These are phyloP conservation scores for Vanessa cardui DNA, from an alignment of 2,888 invertebrate species.

Conservation along the genomic window DNA sequence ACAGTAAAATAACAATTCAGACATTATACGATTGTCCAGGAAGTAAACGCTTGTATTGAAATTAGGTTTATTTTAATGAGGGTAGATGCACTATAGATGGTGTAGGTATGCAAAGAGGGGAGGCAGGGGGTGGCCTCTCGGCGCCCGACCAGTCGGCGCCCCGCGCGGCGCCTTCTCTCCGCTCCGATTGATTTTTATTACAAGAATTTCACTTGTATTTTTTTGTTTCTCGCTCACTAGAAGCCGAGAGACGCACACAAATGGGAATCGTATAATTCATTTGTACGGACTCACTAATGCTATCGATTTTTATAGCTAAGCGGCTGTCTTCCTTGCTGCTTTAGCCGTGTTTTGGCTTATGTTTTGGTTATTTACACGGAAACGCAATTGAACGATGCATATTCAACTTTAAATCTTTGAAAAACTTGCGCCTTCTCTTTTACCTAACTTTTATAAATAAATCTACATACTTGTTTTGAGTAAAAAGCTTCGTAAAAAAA, in stretches of 20 bases:
- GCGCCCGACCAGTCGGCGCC: slow-evolving; percentile 76
- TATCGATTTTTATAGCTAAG: slow-evolving; percentile 81
- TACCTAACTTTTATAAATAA: neutral
- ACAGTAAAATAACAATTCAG: neutral
- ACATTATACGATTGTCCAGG: slow-evolving; percentile 14
- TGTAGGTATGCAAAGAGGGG: slow-evolving; percentile 62
- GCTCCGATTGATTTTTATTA: slow-evolving; percentile 84
- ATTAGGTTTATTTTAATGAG: slow-evolving; percentile 44
- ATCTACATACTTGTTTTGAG: neutral
- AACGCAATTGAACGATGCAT: neutral
- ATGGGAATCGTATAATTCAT: slow-evolving; percentile 79
- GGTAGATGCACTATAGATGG: slow-evolving; percentile 67
- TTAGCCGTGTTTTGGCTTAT: slow-evolving; percentile 1
- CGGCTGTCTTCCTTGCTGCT: slow-evolving; percentile 28
- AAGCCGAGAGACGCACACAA: slow-evolving; percentile 71
- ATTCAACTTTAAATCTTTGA: slow-evolving; percentile 4
- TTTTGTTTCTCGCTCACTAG: slow-evolving; percentile 77
- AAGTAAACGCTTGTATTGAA: neutral
- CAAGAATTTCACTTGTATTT: slow-evolving; percentile 81
- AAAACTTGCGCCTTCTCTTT: neutral
- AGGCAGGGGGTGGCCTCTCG: slow-evolving; percentile 49
- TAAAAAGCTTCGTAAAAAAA: neutral
- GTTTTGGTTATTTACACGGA: neutral
- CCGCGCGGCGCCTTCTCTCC: slow-evolving; percentile 79
- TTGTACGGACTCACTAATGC: slow-evolving; percentile 81